These are phyloP conservation scores for Drosophila bunnanda DNA, from an alignment of 2,888 invertebrate species.

Conservation along the genomic window DNA sequence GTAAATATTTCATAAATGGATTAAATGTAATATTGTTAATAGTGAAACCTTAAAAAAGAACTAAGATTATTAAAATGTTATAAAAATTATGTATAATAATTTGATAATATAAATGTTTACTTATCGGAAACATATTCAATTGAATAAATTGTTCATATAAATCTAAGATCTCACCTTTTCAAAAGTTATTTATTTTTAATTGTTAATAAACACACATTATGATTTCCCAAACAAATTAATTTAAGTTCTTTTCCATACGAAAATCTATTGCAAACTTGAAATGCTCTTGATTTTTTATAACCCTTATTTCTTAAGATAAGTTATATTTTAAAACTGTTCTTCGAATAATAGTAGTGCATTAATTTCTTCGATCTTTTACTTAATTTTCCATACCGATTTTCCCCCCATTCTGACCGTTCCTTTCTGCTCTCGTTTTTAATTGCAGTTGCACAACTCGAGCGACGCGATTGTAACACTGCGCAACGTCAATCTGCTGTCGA, in stretches of 20 bases:
- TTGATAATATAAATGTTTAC: too few species aligned
- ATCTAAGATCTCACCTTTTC: too few species aligned
- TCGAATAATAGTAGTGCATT: too few species aligned
- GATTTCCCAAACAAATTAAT: too few species aligned
- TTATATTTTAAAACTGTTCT: too few species aligned
- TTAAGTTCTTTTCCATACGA: too few species aligned
- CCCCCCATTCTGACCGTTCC: slow-evolving; percentile 7
- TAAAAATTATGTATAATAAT: neutral
- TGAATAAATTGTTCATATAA: neutral
- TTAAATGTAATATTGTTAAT: neutral
- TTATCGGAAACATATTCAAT: neutral
- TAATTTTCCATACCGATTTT: neutral
- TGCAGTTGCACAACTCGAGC: slow-evolving; percentile 89
- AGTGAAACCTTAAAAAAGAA: neutral
- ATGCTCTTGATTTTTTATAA: neutral
- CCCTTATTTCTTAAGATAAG: too few species aligned
- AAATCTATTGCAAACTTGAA: neutral
- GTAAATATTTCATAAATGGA: neutral
- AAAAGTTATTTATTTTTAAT: too few species aligned
- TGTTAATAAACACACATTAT: too few species aligned
- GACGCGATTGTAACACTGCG: slow-evolving; percentile 88
- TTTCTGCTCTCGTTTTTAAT: slow-evolving; percentile 55
- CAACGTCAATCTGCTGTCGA: slow-evolving; percentile 88
- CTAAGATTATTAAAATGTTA: neutral
- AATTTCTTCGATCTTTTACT: neutral